Evolutionary conservation across 2,113 vertebrate genomes (phyloP).

Genomic region (Sula dactylatra): DNA sequence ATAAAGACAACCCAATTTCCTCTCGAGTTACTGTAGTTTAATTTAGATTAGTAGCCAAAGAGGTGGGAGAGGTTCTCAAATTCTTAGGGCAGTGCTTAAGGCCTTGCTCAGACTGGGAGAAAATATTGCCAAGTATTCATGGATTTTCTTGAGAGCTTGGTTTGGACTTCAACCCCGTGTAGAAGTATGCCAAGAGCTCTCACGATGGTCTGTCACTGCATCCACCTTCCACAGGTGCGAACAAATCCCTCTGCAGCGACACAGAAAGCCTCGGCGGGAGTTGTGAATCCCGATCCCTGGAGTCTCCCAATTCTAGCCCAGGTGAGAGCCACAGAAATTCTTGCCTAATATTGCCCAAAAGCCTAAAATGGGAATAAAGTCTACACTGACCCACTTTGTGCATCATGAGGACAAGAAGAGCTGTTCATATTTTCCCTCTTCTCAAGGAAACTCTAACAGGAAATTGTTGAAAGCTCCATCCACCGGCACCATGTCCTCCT

Average conservation of each 20-base stretch:
- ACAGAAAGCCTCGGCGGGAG: slow-evolving; percentile 83
- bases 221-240: background rate
- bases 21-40: background rate
- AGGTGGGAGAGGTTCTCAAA: background rate
- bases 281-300: slow-evolving; percentile 74
- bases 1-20: background rate
- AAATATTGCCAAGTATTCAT: background rate
- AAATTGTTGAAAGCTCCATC: slow-evolving; percentile 76
- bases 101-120: background rate
- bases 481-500: slow-evolving; percentile 83
- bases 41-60: background rate
- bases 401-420: accelerated
- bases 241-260: slow-evolving; percentile 72
- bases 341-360: background rate
- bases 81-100: background rate
- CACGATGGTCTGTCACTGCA: accelerated
- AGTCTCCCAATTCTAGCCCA: slow-evolving; percentile 84
- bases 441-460: slow-evolving; percentile 49
- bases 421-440: background rate
- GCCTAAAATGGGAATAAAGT: accelerated
- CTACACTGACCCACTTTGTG: accelerated
- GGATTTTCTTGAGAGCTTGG: background rate
- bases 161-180: background rate
- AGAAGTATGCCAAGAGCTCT: background rate
- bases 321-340: slow-evolving; percentile 64